These are phyloP conservation scores for Cephalophus harveyi DNA, from an alignment of 2,113 vertebrate species.

Conservation along the genomic window DNA sequence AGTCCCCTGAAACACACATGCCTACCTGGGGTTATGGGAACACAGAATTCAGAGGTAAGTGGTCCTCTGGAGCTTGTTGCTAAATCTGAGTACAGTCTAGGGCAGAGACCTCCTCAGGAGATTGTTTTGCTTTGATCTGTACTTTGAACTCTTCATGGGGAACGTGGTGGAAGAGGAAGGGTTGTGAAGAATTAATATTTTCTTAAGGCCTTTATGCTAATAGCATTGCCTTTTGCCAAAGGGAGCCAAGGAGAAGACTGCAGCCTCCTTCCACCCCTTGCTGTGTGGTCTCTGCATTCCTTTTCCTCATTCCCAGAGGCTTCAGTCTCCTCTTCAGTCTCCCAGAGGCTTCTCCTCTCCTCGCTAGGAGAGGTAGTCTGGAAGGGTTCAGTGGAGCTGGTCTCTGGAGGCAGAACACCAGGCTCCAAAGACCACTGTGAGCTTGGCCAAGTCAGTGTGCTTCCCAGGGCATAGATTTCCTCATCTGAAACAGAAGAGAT, in stretches of 20 bases:
- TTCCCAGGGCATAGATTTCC: not conserved
- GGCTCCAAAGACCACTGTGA: not conserved
- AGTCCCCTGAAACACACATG: not conserved
- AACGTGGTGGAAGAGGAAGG: not conserved
- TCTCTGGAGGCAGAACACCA: not conserved
- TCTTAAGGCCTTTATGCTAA: not conserved
- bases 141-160: not conserved
- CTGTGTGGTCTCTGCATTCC: not conserved
- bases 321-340: not conserved
- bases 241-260: not conserved
- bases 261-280: not conserved
- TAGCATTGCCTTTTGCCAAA: not conserved
- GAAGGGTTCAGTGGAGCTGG: not conserved
- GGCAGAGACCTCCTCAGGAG: not conserved
- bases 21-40: not conserved
- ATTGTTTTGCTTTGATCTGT: not conserved
- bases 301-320: not conserved
- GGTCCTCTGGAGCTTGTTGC: not conserved
- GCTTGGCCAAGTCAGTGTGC: not conserved
- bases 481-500: not conserved
- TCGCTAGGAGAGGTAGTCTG: not conserved
- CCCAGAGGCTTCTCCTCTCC: too few species aligned
- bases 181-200: not conserved
- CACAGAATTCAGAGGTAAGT: not conserved
- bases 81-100: not conserved